phyloP scores from a whole-genome alignment of 35 echinoderm and acorn worm species.

The Holothuria glaberrima region DNA sequence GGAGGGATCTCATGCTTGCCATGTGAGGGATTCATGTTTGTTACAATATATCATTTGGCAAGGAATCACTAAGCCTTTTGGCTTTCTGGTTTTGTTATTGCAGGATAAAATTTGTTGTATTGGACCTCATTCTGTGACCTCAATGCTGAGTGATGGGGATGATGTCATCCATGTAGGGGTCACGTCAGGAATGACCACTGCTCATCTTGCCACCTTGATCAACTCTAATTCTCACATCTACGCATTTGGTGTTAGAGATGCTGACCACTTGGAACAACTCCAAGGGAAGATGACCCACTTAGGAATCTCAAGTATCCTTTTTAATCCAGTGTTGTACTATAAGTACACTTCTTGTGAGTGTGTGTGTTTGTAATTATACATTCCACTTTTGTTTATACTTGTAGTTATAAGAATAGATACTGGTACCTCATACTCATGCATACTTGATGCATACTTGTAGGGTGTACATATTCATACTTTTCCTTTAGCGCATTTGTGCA shows the following conservation, averaged over 20 bases:
- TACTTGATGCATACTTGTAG: no score
- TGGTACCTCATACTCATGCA: no score
- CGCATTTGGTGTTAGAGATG: constrained; percentile 83
- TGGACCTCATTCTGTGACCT: constrained; percentile 88
- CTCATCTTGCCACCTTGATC: constrained; percentile 84
- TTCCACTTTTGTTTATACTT: no score
- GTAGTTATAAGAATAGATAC: no score
- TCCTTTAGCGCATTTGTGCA: no score
- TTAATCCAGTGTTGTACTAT: background rate
- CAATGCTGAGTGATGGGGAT: constrained; percentile 93
- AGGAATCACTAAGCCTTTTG: no score
- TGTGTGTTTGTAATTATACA: no score
- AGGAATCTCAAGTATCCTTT: constrained; percentile 55
- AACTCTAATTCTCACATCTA: constrained; percentile 83
- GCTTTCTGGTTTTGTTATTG: background rate
- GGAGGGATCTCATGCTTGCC: no score
- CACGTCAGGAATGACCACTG: constrained; percentile 86
- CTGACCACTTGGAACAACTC: constrained; percentile 64
- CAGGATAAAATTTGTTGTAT: constrained; percentile 91
- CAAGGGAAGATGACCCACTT: background rate
- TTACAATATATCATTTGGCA: no score
- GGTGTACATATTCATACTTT: no score
- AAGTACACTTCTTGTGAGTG: no score
- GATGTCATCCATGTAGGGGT: constrained; percentile 87
- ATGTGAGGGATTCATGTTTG: no score